These are phyloP conservation scores for Onychomys arenicola DNA, from an alignment of 2,797 vertebrate species.

Conservation along the genomic window DNA sequence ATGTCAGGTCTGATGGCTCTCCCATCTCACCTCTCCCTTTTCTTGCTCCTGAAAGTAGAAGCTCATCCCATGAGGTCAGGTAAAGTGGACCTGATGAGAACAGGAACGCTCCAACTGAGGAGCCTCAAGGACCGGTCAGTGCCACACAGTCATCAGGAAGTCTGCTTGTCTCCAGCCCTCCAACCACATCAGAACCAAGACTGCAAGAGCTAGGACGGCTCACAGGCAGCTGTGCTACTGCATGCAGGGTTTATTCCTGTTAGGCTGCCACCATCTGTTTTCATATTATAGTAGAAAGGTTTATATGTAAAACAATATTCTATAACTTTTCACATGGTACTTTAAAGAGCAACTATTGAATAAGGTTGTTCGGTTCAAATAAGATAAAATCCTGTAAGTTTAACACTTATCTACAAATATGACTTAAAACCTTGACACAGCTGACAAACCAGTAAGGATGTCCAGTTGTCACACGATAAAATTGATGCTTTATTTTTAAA, in stretches of 20 bases:
- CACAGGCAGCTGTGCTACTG: slow-evolving; percentile 41
- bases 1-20: slow-evolving; percentile 55
- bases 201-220: slow-evolving; percentile 26
- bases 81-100: neutral
- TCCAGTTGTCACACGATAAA: neutral
- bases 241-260: slow-evolving; percentile 59
- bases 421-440: neutral
- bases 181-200: slow-evolving; percentile 6
- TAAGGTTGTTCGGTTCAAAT: slow-evolving; percentile 1
- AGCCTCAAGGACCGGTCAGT: neutral
- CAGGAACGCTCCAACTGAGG: neutral
- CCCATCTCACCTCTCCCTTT: neutral
- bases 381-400: neutral
- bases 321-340: slow-evolving; percentile 42
- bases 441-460: neutral
- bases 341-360: slow-evolving; percentile 46
- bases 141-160: neutral
- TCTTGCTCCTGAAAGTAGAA: slow-evolving; percentile 27
- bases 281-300: slow-evolving; percentile 63
- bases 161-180: neutral
- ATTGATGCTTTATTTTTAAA: neutral
- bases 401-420: slow-evolving; percentile 5
- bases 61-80: slow-evolving; percentile 45
- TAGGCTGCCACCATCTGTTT: slow-evolving; percentile 68
- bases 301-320: slow-evolving; percentile 62